A percentile compares a stretch with the other conserved stretches of the same genome.
Evolutionary conservation across 2,888 invertebrate species (phyloP).

Genomic region (Netelia fuscicornis): DNA sequence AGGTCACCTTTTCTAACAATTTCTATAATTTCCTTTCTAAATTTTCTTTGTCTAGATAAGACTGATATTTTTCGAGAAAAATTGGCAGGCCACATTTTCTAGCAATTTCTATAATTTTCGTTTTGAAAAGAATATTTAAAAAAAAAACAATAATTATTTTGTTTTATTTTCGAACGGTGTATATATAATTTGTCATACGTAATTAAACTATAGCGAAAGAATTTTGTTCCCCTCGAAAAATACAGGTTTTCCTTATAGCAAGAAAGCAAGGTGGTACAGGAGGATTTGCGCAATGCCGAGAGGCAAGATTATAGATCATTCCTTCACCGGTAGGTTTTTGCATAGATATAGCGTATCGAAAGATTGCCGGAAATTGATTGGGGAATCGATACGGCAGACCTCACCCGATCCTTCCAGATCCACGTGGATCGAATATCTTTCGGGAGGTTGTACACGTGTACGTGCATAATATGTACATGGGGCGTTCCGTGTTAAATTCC

Average conservation of each 20-base stretch:
- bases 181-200: background rate
- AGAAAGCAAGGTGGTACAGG: constrained; percentile 29
- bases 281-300: constrained; percentile 48
- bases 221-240: background rate
- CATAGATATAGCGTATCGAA: constrained; percentile 34
- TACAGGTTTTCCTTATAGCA: background rate
- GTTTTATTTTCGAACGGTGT: too few species aligned
- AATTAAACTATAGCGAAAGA: background rate
- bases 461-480: constrained; percentile 12
- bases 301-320: constrained; percentile 51
- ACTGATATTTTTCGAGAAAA: too few species aligned
- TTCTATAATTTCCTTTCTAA: too few species aligned
- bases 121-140: too few species aligned
- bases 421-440: constrained; percentile 63
- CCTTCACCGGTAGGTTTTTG: background rate
- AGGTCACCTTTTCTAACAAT: too few species aligned
- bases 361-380: constrained; percentile 67
- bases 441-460: constrained; percentile 1
- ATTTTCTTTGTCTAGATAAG: too few species aligned
- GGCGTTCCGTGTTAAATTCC: constrained; percentile 24
- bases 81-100: too few species aligned
- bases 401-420: constrained; percentile 43
- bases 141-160: too few species aligned
- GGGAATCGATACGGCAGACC: constrained; percentile 49
- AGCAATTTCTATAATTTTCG: too few species aligned